Percentiles rank a stretch among this genome's conserved stretches.
Evolutionary conservation across 2,797 vertebrate species (phyloP).

Genomic region (Poecilia picta): DNA sequence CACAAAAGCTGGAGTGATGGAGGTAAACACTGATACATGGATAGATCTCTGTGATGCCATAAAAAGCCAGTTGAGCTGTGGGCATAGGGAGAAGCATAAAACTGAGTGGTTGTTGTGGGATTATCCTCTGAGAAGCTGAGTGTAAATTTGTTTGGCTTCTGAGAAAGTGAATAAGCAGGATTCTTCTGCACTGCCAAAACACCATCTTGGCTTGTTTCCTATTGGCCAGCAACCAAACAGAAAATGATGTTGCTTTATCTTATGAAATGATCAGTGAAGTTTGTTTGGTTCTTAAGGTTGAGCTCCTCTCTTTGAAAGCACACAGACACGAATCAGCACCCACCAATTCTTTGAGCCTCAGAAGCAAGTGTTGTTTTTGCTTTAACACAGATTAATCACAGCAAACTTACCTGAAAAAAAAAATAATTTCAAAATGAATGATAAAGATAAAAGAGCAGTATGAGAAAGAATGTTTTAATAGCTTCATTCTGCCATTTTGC

Average conservation of each 20-base stretch:
- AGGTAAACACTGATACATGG: neutral
- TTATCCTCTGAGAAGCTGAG: neutral
- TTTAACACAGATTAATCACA: neutral
- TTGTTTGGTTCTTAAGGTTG: neutral
- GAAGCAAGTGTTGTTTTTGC: neutral
- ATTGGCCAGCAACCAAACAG: slow-evolving; percentile 7
- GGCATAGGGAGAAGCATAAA: neutral
- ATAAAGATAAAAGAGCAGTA: neutral
- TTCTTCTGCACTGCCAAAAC: neutral
- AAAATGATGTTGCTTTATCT: neutral
- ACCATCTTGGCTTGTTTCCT: neutral
- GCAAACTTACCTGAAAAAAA: neutral
- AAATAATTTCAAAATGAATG: neutral
- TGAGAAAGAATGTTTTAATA: neutral
- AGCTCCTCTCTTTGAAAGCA: neutral
- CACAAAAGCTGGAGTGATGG: neutral
- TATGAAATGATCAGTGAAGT: neutral
- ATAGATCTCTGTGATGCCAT: neutral
- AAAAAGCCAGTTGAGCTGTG: neutral
- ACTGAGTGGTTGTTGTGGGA: neutral
- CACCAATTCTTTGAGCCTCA: neutral
- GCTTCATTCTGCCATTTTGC: neutral
- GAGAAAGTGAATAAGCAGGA: neutral
- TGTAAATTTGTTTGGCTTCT: slow-evolving; percentile 2
- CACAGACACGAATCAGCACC: neutral